These are phyloP conservation scores for Magallana nippona DNA, from an alignment of 2,888 invertebrate genomes.

Conservation along the genomic window DNA sequence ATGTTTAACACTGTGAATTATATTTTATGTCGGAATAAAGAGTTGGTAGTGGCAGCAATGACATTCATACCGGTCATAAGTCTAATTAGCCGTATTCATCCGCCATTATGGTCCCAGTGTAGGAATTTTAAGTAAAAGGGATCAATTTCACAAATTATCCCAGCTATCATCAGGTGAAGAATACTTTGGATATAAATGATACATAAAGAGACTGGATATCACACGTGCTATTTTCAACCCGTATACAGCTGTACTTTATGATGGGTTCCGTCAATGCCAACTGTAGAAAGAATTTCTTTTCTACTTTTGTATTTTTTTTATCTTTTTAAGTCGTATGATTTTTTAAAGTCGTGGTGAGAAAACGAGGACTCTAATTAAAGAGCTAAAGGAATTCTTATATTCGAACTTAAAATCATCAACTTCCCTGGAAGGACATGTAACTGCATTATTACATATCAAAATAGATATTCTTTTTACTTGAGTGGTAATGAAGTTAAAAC, in stretches of 20 bases:
- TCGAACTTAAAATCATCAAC: too few relatives aligned
- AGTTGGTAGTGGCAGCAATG: slow-evolving; percentile 13
- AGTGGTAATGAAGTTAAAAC: too few relatives aligned
- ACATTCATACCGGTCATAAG: slow-evolving; percentile 30
- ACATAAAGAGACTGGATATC: slow-evolving; percentile 20
- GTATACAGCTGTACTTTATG: slow-evolving; percentile 12
- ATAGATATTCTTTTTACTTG: too few relatives aligned
- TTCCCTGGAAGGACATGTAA: too few relatives aligned
- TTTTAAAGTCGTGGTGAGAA: too few relatives aligned
- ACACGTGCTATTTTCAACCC: slow-evolving; percentile 11
- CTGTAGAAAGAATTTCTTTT: not conserved
- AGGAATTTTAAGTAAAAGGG: slow-evolving; percentile 33
- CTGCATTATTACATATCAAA: too few relatives aligned
- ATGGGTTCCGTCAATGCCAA: too few relatives aligned
- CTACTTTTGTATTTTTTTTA: not conserved
- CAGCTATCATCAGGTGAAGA: slow-evolving; percentile 30
- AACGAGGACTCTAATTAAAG: too few relatives aligned
- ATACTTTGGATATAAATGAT: slow-evolving; percentile 28
- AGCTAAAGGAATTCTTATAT: too few relatives aligned
- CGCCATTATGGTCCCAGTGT: slow-evolving; percentile 9
- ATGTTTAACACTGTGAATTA: slow-evolving; percentile 45
- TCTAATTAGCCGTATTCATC: slow-evolving; percentile 29
- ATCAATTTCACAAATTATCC: slow-evolving; percentile 32
- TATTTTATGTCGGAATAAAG: slow-evolving; percentile 47
- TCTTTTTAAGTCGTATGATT: too few relatives aligned